These are phyloP conservation scores for Psylliodes chrysocephalus DNA, from an alignment of 2,888 invertebrate genomes.

Conservation along the genomic window DNA sequence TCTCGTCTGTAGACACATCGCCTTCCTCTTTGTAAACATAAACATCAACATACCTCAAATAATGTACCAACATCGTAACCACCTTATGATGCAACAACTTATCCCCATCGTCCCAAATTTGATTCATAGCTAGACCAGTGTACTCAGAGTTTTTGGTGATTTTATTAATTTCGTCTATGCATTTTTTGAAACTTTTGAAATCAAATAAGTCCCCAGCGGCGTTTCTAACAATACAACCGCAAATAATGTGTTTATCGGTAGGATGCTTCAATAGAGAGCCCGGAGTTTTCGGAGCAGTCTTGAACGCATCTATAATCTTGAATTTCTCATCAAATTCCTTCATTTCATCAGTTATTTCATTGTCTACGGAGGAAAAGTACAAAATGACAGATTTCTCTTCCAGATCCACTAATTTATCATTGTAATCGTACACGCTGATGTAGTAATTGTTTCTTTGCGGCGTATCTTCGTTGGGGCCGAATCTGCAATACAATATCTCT, in stretches of 20 bases:
- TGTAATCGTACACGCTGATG: slow-evolving; percentile 43
- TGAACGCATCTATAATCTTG: slow-evolving; percentile 52
- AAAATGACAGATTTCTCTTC: slow-evolving; percentile 55
- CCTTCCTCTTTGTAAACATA: slow-evolving; percentile 53
- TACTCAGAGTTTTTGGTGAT: slow-evolving; percentile 39
- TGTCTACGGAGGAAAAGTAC: slow-evolving; percentile 56
- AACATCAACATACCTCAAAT: slow-evolving; percentile 51
- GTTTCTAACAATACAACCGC: slow-evolving; percentile 52
- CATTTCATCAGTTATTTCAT: slow-evolving; percentile 52
- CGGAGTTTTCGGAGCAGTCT: slow-evolving; percentile 40
- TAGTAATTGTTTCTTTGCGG: slow-evolving; percentile 26
- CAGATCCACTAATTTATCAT: slow-evolving; percentile 52
- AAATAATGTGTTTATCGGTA: slow-evolving; percentile 46
- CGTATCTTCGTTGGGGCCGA: slow-evolving; percentile 50
- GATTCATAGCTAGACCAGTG: slow-evolving; percentile 45
- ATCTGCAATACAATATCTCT: slow-evolving; percentile 68
- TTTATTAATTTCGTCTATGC: slow-evolving; percentile 44
- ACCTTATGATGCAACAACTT: slow-evolving; percentile 55
- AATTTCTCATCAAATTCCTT: slow-evolving; percentile 53
- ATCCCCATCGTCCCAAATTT: slow-evolving; percentile 46
- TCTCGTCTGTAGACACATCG: slow-evolving; percentile 9
- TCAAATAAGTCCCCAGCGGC: slow-evolving; percentile 39
- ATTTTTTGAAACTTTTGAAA: slow-evolving; percentile 46
- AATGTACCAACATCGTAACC: slow-evolving; percentile 55
- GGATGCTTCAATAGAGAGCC: slow-evolving; percentile 51